Base-by-base conservation (phyloP, 2,113 vertebrate species). In the Bos taurus region DNA sequence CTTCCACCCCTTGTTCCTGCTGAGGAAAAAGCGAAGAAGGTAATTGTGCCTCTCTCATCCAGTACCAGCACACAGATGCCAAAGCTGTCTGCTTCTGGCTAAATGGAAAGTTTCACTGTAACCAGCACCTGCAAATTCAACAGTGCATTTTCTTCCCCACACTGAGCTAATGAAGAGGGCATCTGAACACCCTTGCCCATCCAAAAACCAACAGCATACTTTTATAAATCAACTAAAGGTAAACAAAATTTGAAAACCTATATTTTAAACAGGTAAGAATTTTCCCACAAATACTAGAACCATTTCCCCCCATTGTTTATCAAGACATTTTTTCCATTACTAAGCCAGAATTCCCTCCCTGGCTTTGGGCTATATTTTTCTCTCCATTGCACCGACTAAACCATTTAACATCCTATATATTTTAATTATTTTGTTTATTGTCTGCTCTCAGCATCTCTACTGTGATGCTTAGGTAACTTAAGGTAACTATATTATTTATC, bases 1-100 rank as follows among this genome's bases (percentile, higher is more conserved):
- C 28, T 90, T 93, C 48, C 21, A 77, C 23, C 54, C 7, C 0
- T 40, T 5, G 3, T 91, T 97, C 67, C n/a, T 36, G 80, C 56
- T 59, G 60, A 87, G 5, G 80, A 56, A 57, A 64, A 84, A 62
- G 43, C 60, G 59, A 46, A 78, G 92, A 46, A 89, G 90, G 60
- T 21, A 67, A 57, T 7, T 25, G 30, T 25, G 21, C 21, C 54
- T 92, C 78, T 93, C 30, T 28, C 48, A 50, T 33, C 16, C 52
- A 25, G 5, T 1, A 52, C 15, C 21, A 4, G 30, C n/a, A 33
- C 6, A 15, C 0, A 11, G 21, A 19, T 33, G 30, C 30, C 25
- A 88, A 67, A 54, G 48, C 91, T 77, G 25, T 40, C 25, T 80
- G 30, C 50, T 90, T 80, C n/a, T 1, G 13, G 62, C 89, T 92